Percentiles rank a stretch among this genome's conserved stretches.
These are phyloP conservation scores for Merops nubicus DNA, from an alignment of 2,113 vertebrate species.

Conservation along the genomic window DNA sequence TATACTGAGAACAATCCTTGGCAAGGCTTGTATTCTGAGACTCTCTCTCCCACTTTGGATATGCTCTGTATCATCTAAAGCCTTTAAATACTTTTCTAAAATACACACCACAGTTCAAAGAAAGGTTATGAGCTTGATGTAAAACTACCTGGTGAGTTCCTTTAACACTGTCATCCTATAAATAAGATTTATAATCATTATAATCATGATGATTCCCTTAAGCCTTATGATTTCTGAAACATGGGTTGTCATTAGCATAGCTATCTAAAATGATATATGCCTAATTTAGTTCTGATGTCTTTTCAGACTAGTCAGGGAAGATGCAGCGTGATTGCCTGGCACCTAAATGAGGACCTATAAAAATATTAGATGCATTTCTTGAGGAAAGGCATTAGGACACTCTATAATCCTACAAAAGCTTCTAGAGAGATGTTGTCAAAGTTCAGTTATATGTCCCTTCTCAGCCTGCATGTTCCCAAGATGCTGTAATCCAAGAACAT, in stretches of 20 bases:
- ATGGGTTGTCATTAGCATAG: background rate
- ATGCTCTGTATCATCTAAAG: background rate
- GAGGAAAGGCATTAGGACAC: background rate
- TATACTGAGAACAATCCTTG: background rate
- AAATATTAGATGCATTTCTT: background rate
- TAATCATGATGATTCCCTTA: background rate
- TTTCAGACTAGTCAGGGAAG: background rate
- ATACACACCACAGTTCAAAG: background rate
- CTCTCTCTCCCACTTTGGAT: background rate
- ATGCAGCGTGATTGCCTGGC: background rate
- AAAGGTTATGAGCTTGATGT: background rate
- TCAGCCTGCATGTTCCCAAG: background rate
- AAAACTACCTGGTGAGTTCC: background rate
- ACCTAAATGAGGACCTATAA: background rate
- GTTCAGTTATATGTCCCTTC: background rate
- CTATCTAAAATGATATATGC: background rate
- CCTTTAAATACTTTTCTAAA: background rate
- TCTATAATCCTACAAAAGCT: background rate
- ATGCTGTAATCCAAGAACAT: background rate
- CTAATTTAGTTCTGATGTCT: background rate
- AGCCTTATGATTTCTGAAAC: background rate
- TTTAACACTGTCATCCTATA: background rate
- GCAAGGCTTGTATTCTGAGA: background rate
- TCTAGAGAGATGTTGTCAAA: background rate
- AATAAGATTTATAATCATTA: background rate